A percentile compares a stretch with the other conserved stretches of the same genome.
Evolutionary conservation across 1,140 invertebrate species (phyloP).

Genomic region (Monochamus saltuarius): DNA sequence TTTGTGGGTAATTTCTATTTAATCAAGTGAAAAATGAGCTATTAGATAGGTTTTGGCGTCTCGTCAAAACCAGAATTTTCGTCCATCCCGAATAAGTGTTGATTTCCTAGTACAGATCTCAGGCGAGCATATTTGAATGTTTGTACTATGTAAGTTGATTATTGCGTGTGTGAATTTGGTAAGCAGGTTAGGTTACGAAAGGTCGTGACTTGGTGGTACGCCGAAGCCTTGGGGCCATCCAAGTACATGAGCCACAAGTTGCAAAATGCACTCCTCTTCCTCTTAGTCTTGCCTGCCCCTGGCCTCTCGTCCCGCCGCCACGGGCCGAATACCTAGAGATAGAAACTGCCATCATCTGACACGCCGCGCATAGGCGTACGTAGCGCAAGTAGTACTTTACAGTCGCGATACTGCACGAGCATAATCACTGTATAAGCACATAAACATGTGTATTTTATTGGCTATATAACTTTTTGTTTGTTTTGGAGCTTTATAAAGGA

Average conservation of each 20-base stretch:
- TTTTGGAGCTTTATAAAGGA: too few species aligned
- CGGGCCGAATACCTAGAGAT: slow-evolving; percentile 12
- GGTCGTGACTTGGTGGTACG: slow-evolving; percentile 50
- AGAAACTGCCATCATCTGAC: slow-evolving; percentile 10
- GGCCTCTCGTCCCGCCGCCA: slow-evolving; percentile 4
- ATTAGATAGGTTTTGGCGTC: too few species aligned
- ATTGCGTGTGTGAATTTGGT: slow-evolving; percentile 49
- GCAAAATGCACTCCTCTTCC: slow-evolving; percentile 16
- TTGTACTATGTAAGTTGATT: slow-evolving; percentile 6
- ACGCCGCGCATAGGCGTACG: slow-evolving; percentile 9
- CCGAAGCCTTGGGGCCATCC: slow-evolving; percentile 36
- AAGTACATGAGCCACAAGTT: slow-evolving; percentile 12
- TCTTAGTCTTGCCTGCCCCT: slow-evolving; percentile 6
- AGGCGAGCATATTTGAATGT: slow-evolving; percentile 8
- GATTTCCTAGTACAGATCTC: too few species aligned
- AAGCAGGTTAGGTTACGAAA: slow-evolving; percentile 51
- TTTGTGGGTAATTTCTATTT: too few species aligned
- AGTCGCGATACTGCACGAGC: too few species aligned
- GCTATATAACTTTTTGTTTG: too few species aligned
- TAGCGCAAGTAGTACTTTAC: too few species aligned
- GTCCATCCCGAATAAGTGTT: too few species aligned
- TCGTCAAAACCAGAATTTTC: too few species aligned
- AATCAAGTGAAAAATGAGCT: too few species aligned
- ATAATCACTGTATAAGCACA: too few species aligned
- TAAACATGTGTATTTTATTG: too few species aligned